phyloP scores from a whole-genome alignment of 1,140 invertebrate species.

The Trypoxylus dichotomus region DNA sequence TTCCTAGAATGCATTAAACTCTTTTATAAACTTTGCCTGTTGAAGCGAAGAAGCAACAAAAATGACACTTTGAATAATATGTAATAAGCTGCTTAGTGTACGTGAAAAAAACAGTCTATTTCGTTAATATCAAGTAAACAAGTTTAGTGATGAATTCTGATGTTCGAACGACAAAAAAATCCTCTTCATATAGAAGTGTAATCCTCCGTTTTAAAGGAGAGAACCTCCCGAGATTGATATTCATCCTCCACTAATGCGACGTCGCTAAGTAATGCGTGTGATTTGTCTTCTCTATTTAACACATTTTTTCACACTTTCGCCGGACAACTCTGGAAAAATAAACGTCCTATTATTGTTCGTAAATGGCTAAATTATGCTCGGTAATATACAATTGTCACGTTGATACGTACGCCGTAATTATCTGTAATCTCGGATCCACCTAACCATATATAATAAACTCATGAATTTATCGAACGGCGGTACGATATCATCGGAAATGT shows the following conservation, averaged over 20 bases:
- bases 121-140: too few species aligned
- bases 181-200: neutral
- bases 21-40: too few species aligned
- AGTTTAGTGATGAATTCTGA: too few species aligned
- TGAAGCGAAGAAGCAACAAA: too few species aligned
- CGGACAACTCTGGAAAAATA: neutral
- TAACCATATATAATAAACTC: conserved; percentile 5
- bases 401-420: conserved; percentile 10
- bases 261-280: neutral
- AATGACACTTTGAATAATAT: too few species aligned
- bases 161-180: neutral
- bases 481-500: neutral
- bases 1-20: too few species aligned
- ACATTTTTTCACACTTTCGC: neutral
- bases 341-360: neutral
- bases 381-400: conserved; percentile 20
- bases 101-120: too few species aligned
- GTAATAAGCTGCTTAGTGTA: too few species aligned
- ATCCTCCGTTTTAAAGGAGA: neutral
- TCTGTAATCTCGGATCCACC: neutral
- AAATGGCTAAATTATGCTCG: conserved; percentile 8
- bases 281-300: conserved; percentile 14
- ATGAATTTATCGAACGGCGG: neutral
- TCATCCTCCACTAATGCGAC: conserved; percentile 1
- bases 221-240: neutral